Conservation (phyloP, 1,140 invertebrate genomes). For the Cyclargus thomasi region DNA sequence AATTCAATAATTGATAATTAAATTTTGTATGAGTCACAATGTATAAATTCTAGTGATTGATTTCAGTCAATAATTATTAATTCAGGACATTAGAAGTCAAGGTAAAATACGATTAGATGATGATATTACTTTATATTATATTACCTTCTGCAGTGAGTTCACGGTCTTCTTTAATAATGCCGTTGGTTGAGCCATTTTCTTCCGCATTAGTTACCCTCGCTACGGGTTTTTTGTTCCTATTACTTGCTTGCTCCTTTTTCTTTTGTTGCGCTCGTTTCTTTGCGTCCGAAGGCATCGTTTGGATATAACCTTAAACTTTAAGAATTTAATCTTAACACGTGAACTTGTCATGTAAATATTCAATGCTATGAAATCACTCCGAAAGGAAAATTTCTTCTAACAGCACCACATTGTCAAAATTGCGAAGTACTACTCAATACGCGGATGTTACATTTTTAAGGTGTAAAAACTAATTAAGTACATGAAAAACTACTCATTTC, state of each 20-base stretch:
- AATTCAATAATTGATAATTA: no score
- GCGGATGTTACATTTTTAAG: not conserved
- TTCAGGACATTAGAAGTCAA: not conserved
- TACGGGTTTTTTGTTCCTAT: slow-evolving; percentile 80
- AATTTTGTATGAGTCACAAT: no score
- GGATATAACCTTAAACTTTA: slow-evolving; percentile 31
- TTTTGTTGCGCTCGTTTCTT: slow-evolving; percentile 98
- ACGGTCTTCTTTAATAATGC: slow-evolving; percentile 47
- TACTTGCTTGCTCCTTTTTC: slow-evolving; percentile 96
- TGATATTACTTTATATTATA: not conserved
- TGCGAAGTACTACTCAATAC: not conserved
- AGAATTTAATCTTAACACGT: slow-evolving; percentile 30
- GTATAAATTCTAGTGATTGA: not conserved
- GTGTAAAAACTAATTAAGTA: not conserved
- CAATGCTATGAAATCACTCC: slow-evolving; percentile 13
- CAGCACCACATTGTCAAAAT: not conserved
- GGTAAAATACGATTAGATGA: not conserved
- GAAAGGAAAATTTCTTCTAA: slow-evolving; percentile 2
- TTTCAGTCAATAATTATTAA: not conserved
- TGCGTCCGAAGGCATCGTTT: slow-evolving; percentile 94
- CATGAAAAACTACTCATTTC: not conserved
- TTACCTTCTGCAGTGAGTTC: slow-evolving; percentile 76
- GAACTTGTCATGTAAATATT: slow-evolving; percentile 28
- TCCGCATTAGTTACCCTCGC: slow-evolving; percentile 71
- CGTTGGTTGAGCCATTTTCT: slow-evolving; percentile 73